Conservation (phyloP, 2,113 vertebrate genomes). For the Brevimyrus niger region DNA sequence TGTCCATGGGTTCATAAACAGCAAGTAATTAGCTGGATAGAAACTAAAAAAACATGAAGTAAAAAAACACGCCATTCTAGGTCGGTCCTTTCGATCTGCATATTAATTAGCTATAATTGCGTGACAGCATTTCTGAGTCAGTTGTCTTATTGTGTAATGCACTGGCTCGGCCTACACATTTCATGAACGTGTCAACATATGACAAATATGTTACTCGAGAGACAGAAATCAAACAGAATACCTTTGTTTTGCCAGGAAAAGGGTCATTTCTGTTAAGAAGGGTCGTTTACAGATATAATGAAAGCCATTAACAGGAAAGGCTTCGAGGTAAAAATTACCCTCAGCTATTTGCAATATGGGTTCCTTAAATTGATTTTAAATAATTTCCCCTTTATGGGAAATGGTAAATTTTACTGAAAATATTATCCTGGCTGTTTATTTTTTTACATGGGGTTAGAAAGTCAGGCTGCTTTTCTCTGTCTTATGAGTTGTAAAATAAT, state of each 20-base stretch:
- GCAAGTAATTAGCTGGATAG: background rate
- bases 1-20: background rate
- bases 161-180: background rate
- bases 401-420: background rate
- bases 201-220: background rate
- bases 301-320: background rate
- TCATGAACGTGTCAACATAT: background rate
- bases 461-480: background rate
- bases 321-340: background rate
- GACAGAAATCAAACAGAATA: background rate
- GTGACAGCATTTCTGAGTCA: background rate
- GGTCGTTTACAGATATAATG: background rate
- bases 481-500: background rate
- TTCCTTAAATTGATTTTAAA: background rate
- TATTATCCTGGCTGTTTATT: background rate
- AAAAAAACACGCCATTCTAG: background rate
- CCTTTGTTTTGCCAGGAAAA: background rate
- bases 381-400: background rate
- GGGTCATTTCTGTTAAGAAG: background rate
- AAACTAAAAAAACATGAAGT: no score
- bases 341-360: background rate
- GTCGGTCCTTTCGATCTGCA: conserved; percentile 8
- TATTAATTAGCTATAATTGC: conserved; percentile 2
- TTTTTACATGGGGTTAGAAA: background rate
- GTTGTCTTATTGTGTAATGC: background rate